These are phyloP conservation scores for Drosophila nebulosa DNA, from an alignment of 1,140 invertebrate genomes.

Conservation along the genomic window DNA sequence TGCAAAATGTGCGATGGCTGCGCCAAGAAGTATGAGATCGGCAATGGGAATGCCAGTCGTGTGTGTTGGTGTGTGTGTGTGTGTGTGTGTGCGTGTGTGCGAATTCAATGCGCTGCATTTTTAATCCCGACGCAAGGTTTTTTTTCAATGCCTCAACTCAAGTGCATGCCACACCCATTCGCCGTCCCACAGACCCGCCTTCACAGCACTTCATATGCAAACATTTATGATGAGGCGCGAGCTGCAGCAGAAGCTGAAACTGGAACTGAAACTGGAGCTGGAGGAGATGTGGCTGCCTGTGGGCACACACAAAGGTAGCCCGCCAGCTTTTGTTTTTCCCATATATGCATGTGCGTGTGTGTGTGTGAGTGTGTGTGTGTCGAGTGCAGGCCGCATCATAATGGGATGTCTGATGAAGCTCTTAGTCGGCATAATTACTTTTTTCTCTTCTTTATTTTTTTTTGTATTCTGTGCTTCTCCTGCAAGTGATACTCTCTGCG, in stretches of 20 bases:
- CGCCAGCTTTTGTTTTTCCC: conserved; percentile 59
- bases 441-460: conserved; percentile 35
- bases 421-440: conserved; percentile 79
- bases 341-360: conserved; percentile 24
- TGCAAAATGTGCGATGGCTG: conserved; percentile 39
- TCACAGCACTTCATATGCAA: conserved; percentile 69
- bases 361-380: conserved; percentile 36
- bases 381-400: conserved; percentile 76
- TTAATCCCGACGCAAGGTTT: conserved; percentile 74
- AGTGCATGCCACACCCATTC: conserved; percentile 62
- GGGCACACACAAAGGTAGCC: conserved; percentile 61
- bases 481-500: conserved; percentile 39
- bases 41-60: neutral
- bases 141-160: conserved; percentile 73
- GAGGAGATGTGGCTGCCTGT: conserved; percentile 1
- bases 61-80: neutral
- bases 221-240: conserved; percentile 64
- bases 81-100: conserved; percentile 33
- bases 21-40: neutral
- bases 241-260: neutral
- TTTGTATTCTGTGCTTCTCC: conserved; percentile 2
- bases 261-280: neutral
- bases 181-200: conserved; percentile 23
- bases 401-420: conserved; percentile 79
- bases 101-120: conserved; percentile 79